Conservation (phyloP, 2,113 vertebrate species). For the Colossoma macropomum region DNA sequence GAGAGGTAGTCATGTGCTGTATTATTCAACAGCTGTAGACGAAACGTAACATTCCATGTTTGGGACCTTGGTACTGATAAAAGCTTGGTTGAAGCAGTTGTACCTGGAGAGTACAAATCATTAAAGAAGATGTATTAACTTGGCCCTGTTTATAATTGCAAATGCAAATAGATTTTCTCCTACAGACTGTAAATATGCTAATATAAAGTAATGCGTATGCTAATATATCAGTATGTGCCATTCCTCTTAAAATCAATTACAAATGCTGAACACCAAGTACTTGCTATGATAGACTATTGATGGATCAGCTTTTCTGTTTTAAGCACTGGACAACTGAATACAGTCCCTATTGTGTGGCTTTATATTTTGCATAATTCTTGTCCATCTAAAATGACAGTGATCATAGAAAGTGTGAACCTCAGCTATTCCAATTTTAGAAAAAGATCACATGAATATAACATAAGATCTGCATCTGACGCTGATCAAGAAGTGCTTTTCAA, state of each 20-base stretch:
- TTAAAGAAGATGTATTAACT: constrained; percentile 46
- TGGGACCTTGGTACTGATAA: background rate
- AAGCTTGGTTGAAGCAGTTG: constrained; percentile 17
- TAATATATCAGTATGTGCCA: too few relatives aligned
- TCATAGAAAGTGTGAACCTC: background rate
- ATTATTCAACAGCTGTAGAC: background rate
- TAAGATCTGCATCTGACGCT: background rate
- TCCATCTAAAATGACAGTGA: background rate
- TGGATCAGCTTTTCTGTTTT: background rate
- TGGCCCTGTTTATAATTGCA: background rate
- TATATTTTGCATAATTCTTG: background rate
- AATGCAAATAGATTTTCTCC: background rate
- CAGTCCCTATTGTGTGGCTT: background rate
- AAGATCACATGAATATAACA: too few relatives aligned
- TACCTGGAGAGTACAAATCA: constrained; percentile 35
- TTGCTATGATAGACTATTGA: background rate
- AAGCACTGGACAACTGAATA: background rate
- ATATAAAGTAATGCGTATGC: too few relatives aligned
- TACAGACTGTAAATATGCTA: too few relatives aligned
- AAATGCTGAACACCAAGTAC: background rate
- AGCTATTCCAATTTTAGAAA: too few relatives aligned
- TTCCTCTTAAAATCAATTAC: background rate
- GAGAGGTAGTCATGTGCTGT: background rate
- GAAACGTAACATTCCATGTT: constrained; percentile 37
- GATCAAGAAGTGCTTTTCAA: background rate